Evolutionary conservation across 2,888 invertebrate species (phyloP).

Genomic region (Drosophila peninsularis): DNA sequence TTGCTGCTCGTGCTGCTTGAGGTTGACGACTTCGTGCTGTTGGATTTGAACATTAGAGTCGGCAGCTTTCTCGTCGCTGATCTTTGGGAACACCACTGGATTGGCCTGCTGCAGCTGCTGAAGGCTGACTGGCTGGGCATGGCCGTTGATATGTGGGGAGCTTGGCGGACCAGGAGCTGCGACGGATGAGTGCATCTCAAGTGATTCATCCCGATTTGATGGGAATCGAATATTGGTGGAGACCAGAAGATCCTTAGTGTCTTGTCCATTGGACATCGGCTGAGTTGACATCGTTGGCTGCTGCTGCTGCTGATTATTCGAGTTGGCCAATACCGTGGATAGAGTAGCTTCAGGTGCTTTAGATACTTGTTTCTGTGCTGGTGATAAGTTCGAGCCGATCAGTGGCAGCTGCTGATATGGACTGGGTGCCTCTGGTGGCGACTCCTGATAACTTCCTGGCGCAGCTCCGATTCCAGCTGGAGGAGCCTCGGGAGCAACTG

Average conservation of each 20-base stretch:
- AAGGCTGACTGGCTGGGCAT: constrained; percentile 83
- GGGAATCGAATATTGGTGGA: constrained; percentile 84
- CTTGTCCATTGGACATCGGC: constrained; percentile 45
- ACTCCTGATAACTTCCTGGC: constrained; percentile 40
- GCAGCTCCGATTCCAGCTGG: constrained; percentile 9
- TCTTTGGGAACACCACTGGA: constrained; percentile 82
- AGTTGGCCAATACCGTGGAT: constrained; percentile 6
- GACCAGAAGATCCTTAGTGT: constrained; percentile 82
- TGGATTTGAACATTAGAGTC: constrained; percentile 75
- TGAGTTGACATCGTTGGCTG: constrained; percentile 3
- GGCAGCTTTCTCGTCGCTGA: constrained; percentile 54
- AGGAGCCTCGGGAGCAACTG: not conserved
- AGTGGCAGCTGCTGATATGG: constrained; percentile 80
- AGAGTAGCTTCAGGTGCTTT: constrained; percentile 13
- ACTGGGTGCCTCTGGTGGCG: constrained; percentile 75
- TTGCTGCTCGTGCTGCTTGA: constrained; percentile 82
- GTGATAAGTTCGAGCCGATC: constrained; percentile 57
- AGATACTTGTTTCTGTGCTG: constrained; percentile 36
- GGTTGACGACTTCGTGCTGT: constrained; percentile 82
- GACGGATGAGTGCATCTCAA: constrained; percentile 60
- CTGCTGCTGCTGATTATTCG: constrained; percentile 15
- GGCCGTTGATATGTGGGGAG: constrained; percentile 82
- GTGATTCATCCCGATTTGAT: constrained; percentile 71
- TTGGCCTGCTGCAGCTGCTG: constrained; percentile 80
- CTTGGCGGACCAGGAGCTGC: constrained; percentile 63